phyloP scores from a whole-genome alignment of 2,888 invertebrate genomes.

The Ophioninae sp. region DNA sequence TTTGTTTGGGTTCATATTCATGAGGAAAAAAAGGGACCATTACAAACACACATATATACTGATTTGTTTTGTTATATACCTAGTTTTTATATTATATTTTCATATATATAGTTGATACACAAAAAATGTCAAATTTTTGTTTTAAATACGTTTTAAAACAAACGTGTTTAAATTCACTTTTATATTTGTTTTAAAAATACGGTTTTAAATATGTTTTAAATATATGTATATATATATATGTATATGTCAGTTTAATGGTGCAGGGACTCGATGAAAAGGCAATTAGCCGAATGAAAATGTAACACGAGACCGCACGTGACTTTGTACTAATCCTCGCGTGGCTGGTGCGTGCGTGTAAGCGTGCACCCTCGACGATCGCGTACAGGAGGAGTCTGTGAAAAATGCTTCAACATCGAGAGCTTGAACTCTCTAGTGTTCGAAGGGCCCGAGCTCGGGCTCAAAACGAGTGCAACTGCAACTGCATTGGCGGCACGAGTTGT shows the following conservation, averaged over 20 bases:
- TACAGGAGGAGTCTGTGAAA: constrained; percentile 35
- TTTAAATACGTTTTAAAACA: no score
- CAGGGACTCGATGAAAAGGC: constrained; percentile 75
- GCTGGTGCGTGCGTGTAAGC: constrained; percentile 51
- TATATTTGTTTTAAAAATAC: no score
- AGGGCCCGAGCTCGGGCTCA: constrained; percentile 24
- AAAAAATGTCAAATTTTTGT: no score
- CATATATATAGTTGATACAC: no score
- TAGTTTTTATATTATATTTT: no score
- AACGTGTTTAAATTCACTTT: no score
- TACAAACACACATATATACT: no score
- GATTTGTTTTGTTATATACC: no score
- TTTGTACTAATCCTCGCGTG: constrained; percentile 67
- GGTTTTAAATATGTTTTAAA: neutral
- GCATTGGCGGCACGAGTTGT: constrained; percentile 68
- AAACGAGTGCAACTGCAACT: constrained; percentile 22
- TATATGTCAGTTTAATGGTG: constrained; percentile 6
- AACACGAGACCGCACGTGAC: constrained; percentile 81
- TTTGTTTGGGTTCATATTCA: no score
- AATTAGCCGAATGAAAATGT: constrained; percentile 81
- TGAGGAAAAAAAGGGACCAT: no score
- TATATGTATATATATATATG: no score
- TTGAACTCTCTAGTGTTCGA: constrained; percentile 13
- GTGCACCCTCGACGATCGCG: constrained; percentile 26
- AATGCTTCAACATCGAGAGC: constrained; percentile 50